Evolutionary conservation across 2,888 invertebrate genomes (phyloP), one percentile per base, ranked within the genome.

Genomic region (Eucera pruinosa): DNA sequence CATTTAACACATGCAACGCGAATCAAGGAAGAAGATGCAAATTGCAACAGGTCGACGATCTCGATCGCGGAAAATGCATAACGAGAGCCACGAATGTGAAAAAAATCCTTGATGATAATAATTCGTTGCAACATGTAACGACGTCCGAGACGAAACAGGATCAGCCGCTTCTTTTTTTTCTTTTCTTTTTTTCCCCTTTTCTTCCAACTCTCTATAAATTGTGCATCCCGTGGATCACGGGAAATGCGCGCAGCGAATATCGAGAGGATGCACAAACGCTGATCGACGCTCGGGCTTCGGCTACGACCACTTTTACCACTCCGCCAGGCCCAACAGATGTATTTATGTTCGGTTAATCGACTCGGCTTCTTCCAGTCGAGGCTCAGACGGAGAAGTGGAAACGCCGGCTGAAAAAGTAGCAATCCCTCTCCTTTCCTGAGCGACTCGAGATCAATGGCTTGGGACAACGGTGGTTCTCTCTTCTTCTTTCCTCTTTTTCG

Each of bases 271-370:
- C 47, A 27, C 4, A 33, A 7, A 5, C 3, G 33, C 33, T 7
- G 33, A 33, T 15, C 43, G 57, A 43, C 41, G 41, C n/a, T n/a
- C n/a, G 5, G 4, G 9, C 27, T 7, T 39, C 50, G 45, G 48
- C 36, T 69, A 39, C 74, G 64, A 55, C 64, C 60, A 55, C 62
- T 64, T 76, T 76, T 77, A 73, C 64, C 66, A 45, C 2, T 36
- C 54, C 43, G 45, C 50, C 52, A 64, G 45, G 45, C 61, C 55
- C 39, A 71, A 71, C 72, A 73, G 67, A 73, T 55, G 68, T 79
- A 79, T 78, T 79, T 79, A 78, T 68, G 78, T 68, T 68, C 67
- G 79, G 67, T 79, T 73, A 78, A 79, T 79, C 75, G 75, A 78
- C 66, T 70, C 70, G 57, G 66, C 54, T 58, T 65, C 43, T 65